A percentile compares a stretch with the other conserved stretches of the same genome.
These are phyloP conservation scores for Drosophila longiperda DNA, from an alignment of 2,888 invertebrate genomes.

Conservation along the genomic window DNA sequence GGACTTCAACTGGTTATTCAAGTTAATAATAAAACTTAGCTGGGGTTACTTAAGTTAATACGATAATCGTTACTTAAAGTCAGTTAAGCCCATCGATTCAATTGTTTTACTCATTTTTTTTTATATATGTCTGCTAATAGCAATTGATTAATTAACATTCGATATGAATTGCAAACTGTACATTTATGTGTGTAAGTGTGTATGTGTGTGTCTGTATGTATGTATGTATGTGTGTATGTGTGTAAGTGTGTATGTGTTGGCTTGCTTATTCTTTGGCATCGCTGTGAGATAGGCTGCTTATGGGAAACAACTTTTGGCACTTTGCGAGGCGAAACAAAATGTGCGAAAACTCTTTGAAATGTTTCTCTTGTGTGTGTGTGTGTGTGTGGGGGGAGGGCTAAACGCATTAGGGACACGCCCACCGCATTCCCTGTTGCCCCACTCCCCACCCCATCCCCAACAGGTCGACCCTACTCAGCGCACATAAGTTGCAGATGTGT, in stretches of 20 bases:
- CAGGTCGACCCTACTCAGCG: background rate
- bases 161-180: background rate
- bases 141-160: background rate
- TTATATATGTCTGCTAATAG: background rate
- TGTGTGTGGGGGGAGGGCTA: slow-evolving; percentile 17
- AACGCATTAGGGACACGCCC: slow-evolving; percentile 50
- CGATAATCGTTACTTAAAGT: background rate
- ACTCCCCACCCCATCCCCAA: background rate
- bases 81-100: background rate
- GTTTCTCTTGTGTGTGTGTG: slow-evolving; percentile 30
- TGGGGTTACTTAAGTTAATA: background rate
- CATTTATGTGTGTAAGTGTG: background rate
- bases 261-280: slow-evolving; percentile 37
- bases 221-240: background rate
- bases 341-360: slow-evolving; percentile 51
- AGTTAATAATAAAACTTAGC: background rate
- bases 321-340: slow-evolving; percentile 33
- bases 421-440: background rate
- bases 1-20: background rate
- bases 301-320: slow-evolving; percentile 30
- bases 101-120: background rate
- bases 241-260: slow-evolving; percentile 5
- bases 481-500: slow-evolving; percentile 49
- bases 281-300: slow-evolving; percentile 21
- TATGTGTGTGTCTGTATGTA: too few species aligned